Evolutionary conservation across 1,140 invertebrate genomes (phyloP), one percentile per base, ranked within the genome.

Genomic region (Heliconius eleuchia): DNA sequence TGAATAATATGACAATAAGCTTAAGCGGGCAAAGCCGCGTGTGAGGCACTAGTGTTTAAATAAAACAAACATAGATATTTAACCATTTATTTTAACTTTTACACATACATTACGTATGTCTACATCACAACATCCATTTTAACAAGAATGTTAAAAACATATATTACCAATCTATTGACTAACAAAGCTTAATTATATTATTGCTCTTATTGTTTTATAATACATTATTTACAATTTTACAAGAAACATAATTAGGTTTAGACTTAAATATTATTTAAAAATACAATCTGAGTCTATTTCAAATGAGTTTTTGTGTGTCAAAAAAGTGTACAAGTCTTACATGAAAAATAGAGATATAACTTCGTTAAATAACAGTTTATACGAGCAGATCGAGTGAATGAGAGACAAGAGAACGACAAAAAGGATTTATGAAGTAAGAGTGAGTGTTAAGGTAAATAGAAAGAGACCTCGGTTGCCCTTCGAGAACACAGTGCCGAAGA

Each of bases 31-130:
- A 37, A 37, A 37, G 0, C 6, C 34, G 34, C 34, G 34, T 37
- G 34, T 37, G 5, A 5, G 5, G 5, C 16, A 5, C 13, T 18
- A n/a, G 52, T 55, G 9, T 23, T 23, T 66, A 66, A 66, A 66
- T 66, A 66, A 66, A 66, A 66, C 60, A 30, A 66, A 66, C 30
- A 13, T 1, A 66, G 60, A 27, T 66, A 27, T 76, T 78, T 80
- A 80, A 80, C 79, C 77, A 79, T 84, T 83, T 84, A 84, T 83
- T 84, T 81, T 79, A 83, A 83, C 82, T 81, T 79, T 77, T 78
- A 82, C 73, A 60, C 37, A 76, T 66, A 60, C 57, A 60, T 60
- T 46, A 46, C 42, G 42, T 46, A 77, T 82, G 76, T 79, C 66
- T 79, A 79, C 79, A 75, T 79, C 80, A 83, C 81, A 78, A 85